Base-by-base conservation (phyloP, 1,140 invertebrate species). In the Drosophila cardini region DNA sequence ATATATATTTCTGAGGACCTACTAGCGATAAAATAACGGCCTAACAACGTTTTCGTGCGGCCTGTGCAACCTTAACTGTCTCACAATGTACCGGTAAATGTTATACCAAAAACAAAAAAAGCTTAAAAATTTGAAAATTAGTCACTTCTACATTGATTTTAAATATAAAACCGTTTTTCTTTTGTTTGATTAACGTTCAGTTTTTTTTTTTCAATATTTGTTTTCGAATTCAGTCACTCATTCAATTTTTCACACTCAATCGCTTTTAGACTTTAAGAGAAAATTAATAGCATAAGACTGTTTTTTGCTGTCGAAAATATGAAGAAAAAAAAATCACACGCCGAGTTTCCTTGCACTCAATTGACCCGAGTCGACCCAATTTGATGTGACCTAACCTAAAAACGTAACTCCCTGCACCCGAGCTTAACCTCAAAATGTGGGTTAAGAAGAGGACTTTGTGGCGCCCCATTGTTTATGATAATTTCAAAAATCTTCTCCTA, bases 21-120 rank as follows among this genome's bases (percentile, higher is more conserved):
- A 13, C 79, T 73, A 72, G 69, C 43, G 73, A 80, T 78, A 78
- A 67, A 69, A 36, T 62, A 87, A 89, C 84, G 77, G 84, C 84
- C 77, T 90, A 50, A 89, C 82, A 90, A 89, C 84, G 84, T 89
- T 90, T 74, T 84, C 84, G 78, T 89, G 84, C 80, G 85, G 80
- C 80, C 78, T 89, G 73, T 89, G 84, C 68, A 90, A 89, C 85
- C 68, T 89, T 62, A 89, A 89, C 85, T 78, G 85, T 72, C 84
- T 89, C 80, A 89, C 85, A 69, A 89, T 89, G 84, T 89, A 89
- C 84, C 84, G 84, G 84, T 89, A 89, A 89, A 80, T 89, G 80
- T 42, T 38, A 21, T 10, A 52, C 30, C 46, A 69, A 72, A 30
- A 34, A 10, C 26, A 16, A 34, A 55, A 55, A 34, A 34, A 40